A percentile compares a stretch with the other conserved stretches of the same genome.
Evolutionary conservation across 2,888 invertebrate genomes (phyloP).

Genomic region (Cylloceria caligata): DNA sequence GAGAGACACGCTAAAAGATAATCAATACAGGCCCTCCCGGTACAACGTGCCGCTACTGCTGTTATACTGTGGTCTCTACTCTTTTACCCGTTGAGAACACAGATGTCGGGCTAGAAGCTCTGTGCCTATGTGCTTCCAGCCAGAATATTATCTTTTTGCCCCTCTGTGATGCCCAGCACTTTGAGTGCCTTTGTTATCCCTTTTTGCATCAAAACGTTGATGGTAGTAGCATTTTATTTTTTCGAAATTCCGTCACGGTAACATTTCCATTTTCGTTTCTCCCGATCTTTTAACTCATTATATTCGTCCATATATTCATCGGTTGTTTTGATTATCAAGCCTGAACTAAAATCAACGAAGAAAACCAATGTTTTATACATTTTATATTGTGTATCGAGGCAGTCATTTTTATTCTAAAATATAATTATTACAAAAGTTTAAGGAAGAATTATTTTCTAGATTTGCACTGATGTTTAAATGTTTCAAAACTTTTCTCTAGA

Average conservation of each 20-base stretch:
- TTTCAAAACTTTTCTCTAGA: background rate
- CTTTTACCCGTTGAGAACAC: constrained; percentile 35
- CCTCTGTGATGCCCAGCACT: constrained; percentile 45
- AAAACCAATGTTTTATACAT: too few species aligned
- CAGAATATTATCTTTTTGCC: constrained; percentile 60
- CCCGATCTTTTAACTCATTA: background rate
- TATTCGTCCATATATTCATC: background rate
- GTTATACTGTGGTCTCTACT: constrained; percentile 27
- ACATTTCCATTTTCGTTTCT: constrained; percentile 19
- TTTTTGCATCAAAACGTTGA: constrained; percentile 33
- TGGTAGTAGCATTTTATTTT: constrained; percentile 33
- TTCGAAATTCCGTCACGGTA: constrained; percentile 48
- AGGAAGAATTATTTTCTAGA: background rate
- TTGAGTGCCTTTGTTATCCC: constrained; percentile 20
- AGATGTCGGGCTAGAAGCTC: constrained; percentile 43
- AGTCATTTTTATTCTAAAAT: too few species aligned
- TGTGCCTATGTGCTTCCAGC: constrained; percentile 66
- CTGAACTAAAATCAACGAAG: background rate
- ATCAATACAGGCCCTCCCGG: constrained; percentile 74
- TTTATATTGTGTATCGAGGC: too few species aligned
- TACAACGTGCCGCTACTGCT: constrained; percentile 14
- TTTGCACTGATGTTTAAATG: background rate
- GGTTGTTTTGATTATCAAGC: background rate
- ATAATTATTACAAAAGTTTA: too few species aligned
- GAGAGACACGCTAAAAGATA: constrained; percentile 74